These are phyloP conservation scores for Alloplasta piceator DNA, from an alignment of 2,888 invertebrate species.

Conservation along the genomic window DNA sequence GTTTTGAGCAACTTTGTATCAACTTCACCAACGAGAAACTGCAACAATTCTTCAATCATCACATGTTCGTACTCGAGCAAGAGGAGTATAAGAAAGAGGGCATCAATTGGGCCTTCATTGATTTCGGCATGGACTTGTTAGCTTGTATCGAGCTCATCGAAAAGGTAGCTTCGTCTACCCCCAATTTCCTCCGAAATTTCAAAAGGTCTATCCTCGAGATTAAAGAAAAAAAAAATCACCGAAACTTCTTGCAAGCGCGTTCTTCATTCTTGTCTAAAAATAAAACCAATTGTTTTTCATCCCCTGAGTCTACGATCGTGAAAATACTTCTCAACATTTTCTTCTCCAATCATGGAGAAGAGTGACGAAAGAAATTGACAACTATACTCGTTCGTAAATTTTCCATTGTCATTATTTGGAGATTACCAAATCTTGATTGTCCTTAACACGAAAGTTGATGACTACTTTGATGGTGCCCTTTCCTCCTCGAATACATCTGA, in stretches of 20 bases:
- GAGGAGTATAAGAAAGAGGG: conserved; percentile 99
- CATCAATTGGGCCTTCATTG: conserved; percentile 99
- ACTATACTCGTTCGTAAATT: conserved; percentile 10
- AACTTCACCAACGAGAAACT: conserved; percentile 99
- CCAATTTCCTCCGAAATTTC: conserved; percentile 1
- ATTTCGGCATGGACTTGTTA: conserved; percentile 99
- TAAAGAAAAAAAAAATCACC: conserved; percentile 1
- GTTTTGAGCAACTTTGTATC: conserved; percentile 99
- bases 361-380: conserved; percentile 12
- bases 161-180: conserved; percentile 88
- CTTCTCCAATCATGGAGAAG: conserved; percentile 12
- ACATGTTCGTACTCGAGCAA: conserved; percentile 99
- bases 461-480: background rate
- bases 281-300: conserved; percentile 15
- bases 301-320: background rate
- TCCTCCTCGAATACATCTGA: background rate
- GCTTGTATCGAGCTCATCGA: conserved; percentile 99
- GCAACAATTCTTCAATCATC: conserved; percentile 99
- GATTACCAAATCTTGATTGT: background rate
- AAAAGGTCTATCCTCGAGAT: background rate
- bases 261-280: conserved; percentile 9
- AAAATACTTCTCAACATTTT: background rate
- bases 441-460: background rate
- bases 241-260: conserved; percentile 66
- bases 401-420: background rate